phyloP scores from a whole-genome alignment of 2,797 vertebrate species.

The Malurus leucopterus region DNA sequence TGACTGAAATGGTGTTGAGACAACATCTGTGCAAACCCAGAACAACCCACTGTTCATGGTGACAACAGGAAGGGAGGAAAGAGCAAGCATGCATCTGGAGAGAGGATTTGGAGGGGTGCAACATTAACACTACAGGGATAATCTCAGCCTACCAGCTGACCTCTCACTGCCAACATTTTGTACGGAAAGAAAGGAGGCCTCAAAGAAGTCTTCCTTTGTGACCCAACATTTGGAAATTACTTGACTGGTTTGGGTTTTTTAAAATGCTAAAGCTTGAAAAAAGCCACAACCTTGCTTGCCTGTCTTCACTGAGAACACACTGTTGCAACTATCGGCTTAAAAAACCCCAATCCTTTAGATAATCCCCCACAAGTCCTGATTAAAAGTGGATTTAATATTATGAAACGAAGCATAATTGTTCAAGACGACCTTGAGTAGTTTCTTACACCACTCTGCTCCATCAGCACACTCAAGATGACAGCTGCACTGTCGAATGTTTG shows the following conservation, averaged over 20 bases:
- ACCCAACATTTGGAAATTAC: not conserved
- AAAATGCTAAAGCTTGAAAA: not conserved
- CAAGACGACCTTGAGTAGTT: not conserved
- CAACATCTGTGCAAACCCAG: not conserved
- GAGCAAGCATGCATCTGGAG: not conserved
- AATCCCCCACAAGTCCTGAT: not conserved
- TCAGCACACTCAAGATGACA: not conserved
- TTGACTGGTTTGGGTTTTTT: not conserved
- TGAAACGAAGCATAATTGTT: slow-evolving; percentile 16
- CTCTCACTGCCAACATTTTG: not conserved
- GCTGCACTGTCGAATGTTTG: not conserved
- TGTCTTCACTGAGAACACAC: not conserved
- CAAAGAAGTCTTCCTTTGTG: not conserved
- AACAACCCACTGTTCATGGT: not conserved
- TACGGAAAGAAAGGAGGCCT: not conserved
- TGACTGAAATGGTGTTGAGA: not conserved
- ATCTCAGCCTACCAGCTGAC: not conserved
- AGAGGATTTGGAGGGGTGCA: not conserved
- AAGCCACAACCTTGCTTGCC: accelerated
- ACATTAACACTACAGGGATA: not conserved
- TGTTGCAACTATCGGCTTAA: not conserved
- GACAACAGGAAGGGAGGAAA: not conserved
- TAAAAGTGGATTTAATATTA: slow-evolving; percentile 30
- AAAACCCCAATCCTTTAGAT: not conserved
- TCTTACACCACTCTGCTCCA: not conserved